These are phyloP conservation scores for Halichoeres trimaculatus DNA, from an alignment of 2,113 vertebrate genomes.

Conservation along the genomic window DNA sequence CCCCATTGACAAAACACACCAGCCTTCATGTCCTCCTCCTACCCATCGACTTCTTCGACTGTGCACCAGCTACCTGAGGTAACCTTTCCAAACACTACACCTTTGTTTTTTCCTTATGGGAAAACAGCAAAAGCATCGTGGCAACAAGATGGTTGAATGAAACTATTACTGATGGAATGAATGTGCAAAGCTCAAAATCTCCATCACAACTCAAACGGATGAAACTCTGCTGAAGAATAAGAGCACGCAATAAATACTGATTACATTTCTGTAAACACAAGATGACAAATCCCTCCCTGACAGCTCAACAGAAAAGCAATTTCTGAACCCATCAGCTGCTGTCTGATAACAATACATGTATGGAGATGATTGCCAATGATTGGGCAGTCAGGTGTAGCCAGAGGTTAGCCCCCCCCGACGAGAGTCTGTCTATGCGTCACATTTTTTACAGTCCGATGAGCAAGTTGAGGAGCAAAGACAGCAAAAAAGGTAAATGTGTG, in stretches of 20 bases:
- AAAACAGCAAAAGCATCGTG: neutral
- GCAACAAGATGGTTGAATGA: neutral
- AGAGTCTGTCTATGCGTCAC: no score
- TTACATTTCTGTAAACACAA: neutral
- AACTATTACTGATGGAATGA: neutral
- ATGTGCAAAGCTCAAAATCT: neutral
- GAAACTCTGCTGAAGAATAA: neutral
- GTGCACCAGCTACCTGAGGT: slow-evolving; percentile 3
- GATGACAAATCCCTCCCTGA: neutral
- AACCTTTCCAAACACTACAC: slow-evolving; percentile 2
- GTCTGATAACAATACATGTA: neutral
- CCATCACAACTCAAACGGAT: neutral
- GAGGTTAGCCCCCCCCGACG: no score
- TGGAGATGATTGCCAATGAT: no score
- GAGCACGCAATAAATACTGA: neutral
- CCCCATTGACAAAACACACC: slow-evolving; percentile 29
- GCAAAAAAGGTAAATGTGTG: no score
- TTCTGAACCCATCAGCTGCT: no score
- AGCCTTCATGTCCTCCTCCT: neutral
- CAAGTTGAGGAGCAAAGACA: no score
- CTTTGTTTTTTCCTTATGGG: neutral
- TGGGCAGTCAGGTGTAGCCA: no score
- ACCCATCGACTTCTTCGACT: neutral
- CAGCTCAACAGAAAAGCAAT: slow-evolving; percentile 7
- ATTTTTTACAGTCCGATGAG: no score